Conservation (phyloP, 2,113 vertebrate genomes). For the Oophaga pumilio region DNA sequence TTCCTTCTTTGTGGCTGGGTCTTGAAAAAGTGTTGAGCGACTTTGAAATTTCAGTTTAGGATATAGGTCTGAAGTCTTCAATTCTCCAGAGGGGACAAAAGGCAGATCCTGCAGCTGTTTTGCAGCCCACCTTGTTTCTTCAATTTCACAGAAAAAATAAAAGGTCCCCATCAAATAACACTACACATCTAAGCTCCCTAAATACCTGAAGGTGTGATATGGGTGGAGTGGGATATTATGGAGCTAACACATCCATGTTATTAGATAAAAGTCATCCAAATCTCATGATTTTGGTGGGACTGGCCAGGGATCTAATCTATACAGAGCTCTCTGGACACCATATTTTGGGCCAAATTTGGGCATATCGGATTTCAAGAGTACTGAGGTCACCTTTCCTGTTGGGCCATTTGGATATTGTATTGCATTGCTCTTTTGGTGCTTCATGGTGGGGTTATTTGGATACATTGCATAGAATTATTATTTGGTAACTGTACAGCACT, state of each 20-base stretch:
- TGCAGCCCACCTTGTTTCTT: background rate
- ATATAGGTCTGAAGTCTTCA: background rate
- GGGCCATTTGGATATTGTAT: background rate
- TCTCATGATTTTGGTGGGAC: background rate
- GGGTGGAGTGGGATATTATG: background rate
- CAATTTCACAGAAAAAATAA: background rate
- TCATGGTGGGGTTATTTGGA: too few species aligned
- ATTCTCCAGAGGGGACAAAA: background rate
- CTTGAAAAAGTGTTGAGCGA: background rate
- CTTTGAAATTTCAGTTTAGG: background rate
- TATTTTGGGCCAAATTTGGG: too few species aligned
- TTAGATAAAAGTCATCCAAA: background rate
- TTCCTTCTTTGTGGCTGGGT: background rate
- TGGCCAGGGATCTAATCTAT: background rate
- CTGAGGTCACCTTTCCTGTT: too few species aligned
- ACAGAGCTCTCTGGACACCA: too few species aligned
- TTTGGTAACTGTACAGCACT: background rate
- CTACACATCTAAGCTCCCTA: background rate
- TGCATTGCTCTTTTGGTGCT: background rate
- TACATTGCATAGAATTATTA: background rate
- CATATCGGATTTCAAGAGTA: too few species aligned
- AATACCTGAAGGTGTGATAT: background rate
- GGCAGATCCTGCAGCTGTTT: background rate
- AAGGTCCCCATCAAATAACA: background rate
- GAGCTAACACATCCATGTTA: background rate